Evolutionary conservation across 92 coral and sea anemone genomes (phyloP).

Genomic region (Phenganax subtilis): DNA sequence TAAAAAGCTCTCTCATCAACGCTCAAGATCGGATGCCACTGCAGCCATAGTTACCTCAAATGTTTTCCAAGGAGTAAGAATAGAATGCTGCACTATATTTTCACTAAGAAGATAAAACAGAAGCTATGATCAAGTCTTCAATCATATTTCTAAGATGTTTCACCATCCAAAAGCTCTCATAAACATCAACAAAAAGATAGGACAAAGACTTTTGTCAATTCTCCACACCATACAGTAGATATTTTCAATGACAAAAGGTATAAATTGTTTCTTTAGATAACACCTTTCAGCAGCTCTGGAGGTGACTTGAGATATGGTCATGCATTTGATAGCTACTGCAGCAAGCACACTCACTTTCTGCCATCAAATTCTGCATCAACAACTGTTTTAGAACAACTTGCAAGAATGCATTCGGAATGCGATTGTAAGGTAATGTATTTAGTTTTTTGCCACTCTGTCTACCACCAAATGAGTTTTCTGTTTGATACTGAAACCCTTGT

Average conservation of each 20-base stretch:
- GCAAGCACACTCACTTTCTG: conserved; percentile 59
- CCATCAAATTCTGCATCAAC: conserved; percentile 84
- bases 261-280: conserved; percentile 50
- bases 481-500: no score
- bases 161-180: no score
- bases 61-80: conserved; percentile 76
- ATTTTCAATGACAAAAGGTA: neutral
- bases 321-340: conserved; percentile 94
- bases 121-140: no score
- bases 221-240: no score
- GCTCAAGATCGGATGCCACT: conserved; percentile 98
- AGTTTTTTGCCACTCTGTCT: no score
- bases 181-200: no score
- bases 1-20: conserved; percentile 57
- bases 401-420: conserved; percentile 59
- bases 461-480: no score
- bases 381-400: conserved; percentile 76
- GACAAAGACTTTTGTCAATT: no score
- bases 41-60: conserved; percentile 85
- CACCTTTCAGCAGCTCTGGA: conserved; percentile 58
- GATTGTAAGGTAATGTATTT: conserved; percentile 64
- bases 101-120: no score
- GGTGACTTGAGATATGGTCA: conserved; percentile 97
- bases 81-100: neutral
- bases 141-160: no score